phyloP scores from a whole-genome alignment of 2,888 invertebrate genomes.

The Ophion obscuratus region DNA sequence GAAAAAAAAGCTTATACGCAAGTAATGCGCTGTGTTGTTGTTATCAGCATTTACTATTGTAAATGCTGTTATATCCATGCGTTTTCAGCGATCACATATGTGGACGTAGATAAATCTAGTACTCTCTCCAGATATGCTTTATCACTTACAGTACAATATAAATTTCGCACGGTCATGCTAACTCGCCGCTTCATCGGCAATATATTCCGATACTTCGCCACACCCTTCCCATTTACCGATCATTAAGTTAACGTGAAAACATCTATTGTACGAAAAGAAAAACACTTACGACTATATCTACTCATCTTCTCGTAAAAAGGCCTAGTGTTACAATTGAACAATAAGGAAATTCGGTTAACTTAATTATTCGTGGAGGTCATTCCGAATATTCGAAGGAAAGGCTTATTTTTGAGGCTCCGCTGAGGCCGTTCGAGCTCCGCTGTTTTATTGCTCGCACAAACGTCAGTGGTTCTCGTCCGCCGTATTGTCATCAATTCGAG shows the following conservation, averaged over 20 bases:
- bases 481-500: slow-evolving; percentile 15
- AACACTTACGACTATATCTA: background rate
- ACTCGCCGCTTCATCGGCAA: background rate
- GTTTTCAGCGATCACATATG: background rate
- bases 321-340: background rate
- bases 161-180: background rate
- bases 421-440: background rate
- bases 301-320: background rate
- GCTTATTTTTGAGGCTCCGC: background rate
- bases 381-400: background rate
- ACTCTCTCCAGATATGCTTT: background rate
- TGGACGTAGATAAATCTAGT: background rate
- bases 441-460: background rate
- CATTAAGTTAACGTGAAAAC: background rate
- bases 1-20: slow-evolving; percentile 60
- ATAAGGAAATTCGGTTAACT: background rate
- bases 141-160: background rate
- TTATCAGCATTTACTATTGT: background rate
- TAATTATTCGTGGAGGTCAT: background rate
- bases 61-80: background rate
- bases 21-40: slow-evolving; percentile 16
- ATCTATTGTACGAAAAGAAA: background rate
- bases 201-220: background rate
- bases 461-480: background rate
- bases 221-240: background rate